Evolutionary conservation across 2,113 vertebrate genomes (phyloP).

Genomic region (Glaucidium brasilianum): DNA sequence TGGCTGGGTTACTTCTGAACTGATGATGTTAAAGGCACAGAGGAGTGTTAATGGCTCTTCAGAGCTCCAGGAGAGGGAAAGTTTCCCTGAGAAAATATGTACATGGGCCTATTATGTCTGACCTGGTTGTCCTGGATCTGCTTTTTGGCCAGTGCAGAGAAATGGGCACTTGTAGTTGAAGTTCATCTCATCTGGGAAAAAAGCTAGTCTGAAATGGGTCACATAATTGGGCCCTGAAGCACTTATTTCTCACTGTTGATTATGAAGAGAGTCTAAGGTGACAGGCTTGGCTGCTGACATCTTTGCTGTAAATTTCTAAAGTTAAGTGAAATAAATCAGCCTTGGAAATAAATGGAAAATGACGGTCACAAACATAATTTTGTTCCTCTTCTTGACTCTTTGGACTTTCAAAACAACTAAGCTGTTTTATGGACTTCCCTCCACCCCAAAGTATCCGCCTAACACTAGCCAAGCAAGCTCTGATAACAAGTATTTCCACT

Average conservation of each 20-base stretch:
- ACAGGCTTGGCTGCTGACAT: background rate
- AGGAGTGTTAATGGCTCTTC: background rate
- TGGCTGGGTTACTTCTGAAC: background rate
- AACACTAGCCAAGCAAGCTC: background rate
- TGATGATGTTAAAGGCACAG: background rate
- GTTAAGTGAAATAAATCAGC: background rate
- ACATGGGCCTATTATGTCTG: background rate
- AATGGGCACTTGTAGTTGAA: background rate
- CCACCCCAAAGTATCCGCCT: background rate
- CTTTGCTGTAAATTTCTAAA: background rate
- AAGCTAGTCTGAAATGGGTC: background rate
- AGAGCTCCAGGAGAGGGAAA: background rate
- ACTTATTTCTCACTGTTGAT: background rate
- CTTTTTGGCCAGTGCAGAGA: background rate
- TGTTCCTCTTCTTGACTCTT: background rate
- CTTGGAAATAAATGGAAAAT: background rate
- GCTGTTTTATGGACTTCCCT: background rate
- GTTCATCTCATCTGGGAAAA: background rate
- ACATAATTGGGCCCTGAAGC: background rate
- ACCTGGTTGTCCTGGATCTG: background rate
- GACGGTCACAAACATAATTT: background rate
- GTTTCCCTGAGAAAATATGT: background rate
- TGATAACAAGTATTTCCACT: background rate
- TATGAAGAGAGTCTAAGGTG: background rate
- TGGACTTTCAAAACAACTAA: background rate